Evolutionary conservation across 2,888 invertebrate species (phyloP).

Genomic region (Plagiodera versicolora): DNA sequence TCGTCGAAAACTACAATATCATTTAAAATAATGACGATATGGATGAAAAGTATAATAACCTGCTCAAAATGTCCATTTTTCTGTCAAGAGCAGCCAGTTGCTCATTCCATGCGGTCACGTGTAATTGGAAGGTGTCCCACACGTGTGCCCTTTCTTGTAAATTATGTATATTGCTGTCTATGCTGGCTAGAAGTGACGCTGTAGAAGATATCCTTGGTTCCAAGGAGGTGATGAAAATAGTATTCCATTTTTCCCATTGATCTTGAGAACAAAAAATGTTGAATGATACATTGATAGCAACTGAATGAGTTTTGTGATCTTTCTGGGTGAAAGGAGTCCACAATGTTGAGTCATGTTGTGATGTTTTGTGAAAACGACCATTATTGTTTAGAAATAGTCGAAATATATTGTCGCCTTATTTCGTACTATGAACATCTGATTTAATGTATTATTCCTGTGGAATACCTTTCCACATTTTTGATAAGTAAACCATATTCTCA

Average conservation of each 20-base stretch:
- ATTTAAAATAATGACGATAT: no score
- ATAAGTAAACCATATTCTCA: no score
- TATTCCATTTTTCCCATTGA: conserved; percentile 53
- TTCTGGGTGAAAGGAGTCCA: no score
- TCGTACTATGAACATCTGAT: no score
- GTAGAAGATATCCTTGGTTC: conserved; percentile 55
- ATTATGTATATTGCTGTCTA: conserved; percentile 56
- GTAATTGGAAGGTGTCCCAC: conserved; percentile 60
- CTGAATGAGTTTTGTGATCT: no score
- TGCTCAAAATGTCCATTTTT: conserved; percentile 57
- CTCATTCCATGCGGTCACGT: conserved; percentile 59
- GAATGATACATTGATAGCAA: neutral
- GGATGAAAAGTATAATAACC: conserved; percentile 30
- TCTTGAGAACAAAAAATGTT: conserved; percentile 36
- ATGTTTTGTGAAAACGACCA: no score
- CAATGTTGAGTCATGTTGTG: no score
- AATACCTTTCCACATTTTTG: no score
- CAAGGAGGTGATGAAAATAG: conserved; percentile 51
- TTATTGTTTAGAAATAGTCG: no score
- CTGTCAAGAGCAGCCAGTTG: conserved; percentile 57
- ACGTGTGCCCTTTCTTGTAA: conserved; percentile 58
- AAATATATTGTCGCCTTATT: no score
- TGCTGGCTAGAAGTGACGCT: conserved; percentile 49
- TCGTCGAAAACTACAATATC: conserved; percentile 9
- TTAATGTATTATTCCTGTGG: no score